A percentile compares a stretch with the other conserved stretches of the same genome.
phyloP scores from a whole-genome alignment of 2,113 vertebrate genomes.

The Anhinga rufa region DNA sequence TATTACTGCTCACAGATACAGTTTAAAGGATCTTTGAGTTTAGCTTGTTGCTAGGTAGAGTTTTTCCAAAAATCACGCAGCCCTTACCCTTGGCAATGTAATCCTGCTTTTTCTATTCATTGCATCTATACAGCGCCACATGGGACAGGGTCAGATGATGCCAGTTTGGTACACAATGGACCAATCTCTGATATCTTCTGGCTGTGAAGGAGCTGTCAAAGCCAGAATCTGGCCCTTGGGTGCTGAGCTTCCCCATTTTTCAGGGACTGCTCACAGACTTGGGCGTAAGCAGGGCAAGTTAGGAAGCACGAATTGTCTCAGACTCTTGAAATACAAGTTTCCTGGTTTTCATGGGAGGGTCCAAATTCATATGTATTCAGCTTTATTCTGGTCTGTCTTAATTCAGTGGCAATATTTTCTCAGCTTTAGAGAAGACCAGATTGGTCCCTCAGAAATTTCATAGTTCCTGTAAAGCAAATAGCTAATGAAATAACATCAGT shows the following conservation, averaged over 20 bases:
- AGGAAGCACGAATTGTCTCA: background rate
- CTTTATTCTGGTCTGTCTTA: background rate
- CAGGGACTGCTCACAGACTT: background rate
- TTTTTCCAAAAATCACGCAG: background rate
- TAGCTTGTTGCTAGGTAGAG: conserved; percentile 34
- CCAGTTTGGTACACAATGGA: background rate
- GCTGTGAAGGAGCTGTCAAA: background rate
- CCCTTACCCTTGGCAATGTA: background rate
- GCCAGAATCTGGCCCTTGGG: background rate
- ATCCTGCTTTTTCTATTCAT: background rate
- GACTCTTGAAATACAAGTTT: background rate
- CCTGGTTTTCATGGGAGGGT: background rate
- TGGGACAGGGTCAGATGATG: background rate
- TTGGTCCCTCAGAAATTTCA: background rate
- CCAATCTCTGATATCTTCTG: background rate
- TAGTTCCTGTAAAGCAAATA: background rate
- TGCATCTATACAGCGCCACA: fast-evolving
- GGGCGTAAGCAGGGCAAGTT: background rate
- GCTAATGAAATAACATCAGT: background rate
- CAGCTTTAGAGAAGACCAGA: background rate
- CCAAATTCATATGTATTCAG: background rate
- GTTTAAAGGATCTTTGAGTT: conserved; percentile 35
- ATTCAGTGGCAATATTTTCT: background rate
- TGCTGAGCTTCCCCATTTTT: background rate
- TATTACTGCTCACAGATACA: conserved; percentile 23